phyloP scores from a whole-genome alignment of 2,888 invertebrate genomes.

The Anaspis maculata region DNA sequence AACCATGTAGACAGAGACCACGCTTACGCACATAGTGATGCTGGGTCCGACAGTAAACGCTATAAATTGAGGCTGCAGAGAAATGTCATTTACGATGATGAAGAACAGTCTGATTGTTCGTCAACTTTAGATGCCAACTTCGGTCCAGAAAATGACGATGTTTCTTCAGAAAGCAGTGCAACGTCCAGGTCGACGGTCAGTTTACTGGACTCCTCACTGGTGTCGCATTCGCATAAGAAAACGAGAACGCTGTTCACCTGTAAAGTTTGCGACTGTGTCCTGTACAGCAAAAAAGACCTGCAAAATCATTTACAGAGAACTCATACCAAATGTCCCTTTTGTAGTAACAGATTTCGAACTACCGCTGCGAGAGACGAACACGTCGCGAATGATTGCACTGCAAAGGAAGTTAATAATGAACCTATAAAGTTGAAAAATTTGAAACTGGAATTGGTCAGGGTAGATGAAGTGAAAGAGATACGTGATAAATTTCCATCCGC shows the following conservation, averaged over 20 bases:
- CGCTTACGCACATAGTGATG: too few species aligned
- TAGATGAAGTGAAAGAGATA: slow-evolving; percentile 17
- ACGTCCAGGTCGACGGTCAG: too few species aligned
- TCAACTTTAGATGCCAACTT: too few species aligned
- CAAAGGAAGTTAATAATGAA: slow-evolving; percentile 17
- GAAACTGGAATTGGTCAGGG: slow-evolving; percentile 15
- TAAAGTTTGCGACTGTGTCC: slow-evolving; percentile 21
- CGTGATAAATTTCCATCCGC: slow-evolving; percentile 16
- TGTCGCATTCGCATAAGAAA: too few species aligned
- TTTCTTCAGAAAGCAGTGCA: too few species aligned
- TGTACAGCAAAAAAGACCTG: slow-evolving; percentile 14
- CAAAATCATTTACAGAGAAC: slow-evolving; percentile 16
- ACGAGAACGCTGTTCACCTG: slow-evolving; percentile 15
- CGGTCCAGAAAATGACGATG: too few species aligned
- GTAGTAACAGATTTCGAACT: slow-evolving; percentile 18
- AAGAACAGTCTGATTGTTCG: too few species aligned
- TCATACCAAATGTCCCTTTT: slow-evolving; percentile 25
- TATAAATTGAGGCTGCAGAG: too few species aligned
- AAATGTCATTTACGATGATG: too few species aligned
- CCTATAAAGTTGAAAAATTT: slow-evolving; percentile 13
- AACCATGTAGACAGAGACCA: too few species aligned
- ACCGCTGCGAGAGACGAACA: slow-evolving; percentile 18
- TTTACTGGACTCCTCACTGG: too few species aligned
- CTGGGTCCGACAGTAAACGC: too few species aligned
- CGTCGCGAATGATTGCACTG: slow-evolving; percentile 15